phyloP scores from a whole-genome alignment of 2,888 invertebrate species.

The Leistus spinibarbis region DNA sequence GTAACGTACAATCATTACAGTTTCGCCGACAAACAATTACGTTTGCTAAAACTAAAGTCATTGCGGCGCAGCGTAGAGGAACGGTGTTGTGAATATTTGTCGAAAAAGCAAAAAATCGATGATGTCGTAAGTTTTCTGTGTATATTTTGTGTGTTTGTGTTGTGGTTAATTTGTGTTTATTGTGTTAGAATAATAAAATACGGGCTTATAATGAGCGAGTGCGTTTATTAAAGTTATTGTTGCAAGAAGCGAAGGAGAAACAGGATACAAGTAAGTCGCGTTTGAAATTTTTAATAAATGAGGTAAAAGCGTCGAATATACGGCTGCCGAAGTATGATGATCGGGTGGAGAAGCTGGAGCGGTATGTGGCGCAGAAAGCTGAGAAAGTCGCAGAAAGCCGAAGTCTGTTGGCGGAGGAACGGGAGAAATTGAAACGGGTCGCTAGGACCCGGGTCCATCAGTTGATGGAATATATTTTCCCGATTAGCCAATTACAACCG shows the following conservation, averaged over 20 bases:
- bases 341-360: conserved; percentile 66
- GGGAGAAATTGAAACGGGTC: conserved; percentile 64
- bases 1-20: conserved; percentile 51
- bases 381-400: conserved; percentile 61
- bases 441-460: conserved; percentile 66
- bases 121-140: conserved; percentile 43
- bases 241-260: conserved; percentile 62
- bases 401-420: conserved; percentile 59
- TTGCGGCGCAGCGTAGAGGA: conserved; percentile 62
- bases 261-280: conserved; percentile 47
- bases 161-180: conserved; percentile 28
- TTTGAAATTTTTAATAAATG: conserved; percentile 52
- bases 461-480: conserved; percentile 72
- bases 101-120: conserved; percentile 57
- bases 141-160: conserved; percentile 43
- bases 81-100: conserved; percentile 62
- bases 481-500: conserved; percentile 63
- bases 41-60: conserved; percentile 64
- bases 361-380: conserved; percentile 61
- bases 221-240: conserved; percentile 61
- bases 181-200: conserved; percentile 63
- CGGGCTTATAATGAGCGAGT: conserved; percentile 65
- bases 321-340: conserved; percentile 67
- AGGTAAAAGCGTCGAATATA: conserved; percentile 57
- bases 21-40: conserved; percentile 67